Base-by-base conservation (phyloP, 2,888 invertebrate genomes). In the Cenopis cana region DNA sequence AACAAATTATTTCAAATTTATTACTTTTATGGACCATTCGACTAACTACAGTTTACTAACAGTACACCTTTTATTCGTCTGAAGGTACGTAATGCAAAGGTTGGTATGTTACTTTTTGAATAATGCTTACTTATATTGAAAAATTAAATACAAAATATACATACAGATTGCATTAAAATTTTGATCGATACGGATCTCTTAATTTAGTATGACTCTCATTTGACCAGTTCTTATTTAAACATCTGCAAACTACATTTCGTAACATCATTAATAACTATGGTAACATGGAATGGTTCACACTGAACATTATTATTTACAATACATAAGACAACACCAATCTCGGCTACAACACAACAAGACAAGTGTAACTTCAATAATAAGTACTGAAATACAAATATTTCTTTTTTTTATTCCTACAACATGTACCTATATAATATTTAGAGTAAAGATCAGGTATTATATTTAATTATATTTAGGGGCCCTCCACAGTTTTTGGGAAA, bases 51-150 rank as follows among this genome's bases (percentile, higher is more conserved):
- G 11, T 57, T 46, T 64, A 64, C 17, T 50, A 38, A 64, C 49
- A 64, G 24, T 38, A 64, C 49, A 12, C 56, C 24, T 24, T 50
- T 24, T 69, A 0, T 41, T 38, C 50, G 60, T 60, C 52, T 54
- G 12, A 6, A 6, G n/a, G 46, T 46, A n/a, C 12, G 41, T 46
- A 12, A 46, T 46, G 14, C n/a, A 46, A 12, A n/a, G 6, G 5
- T n/a, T n/a, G n/a, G n/a, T 4, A 8, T n/a, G 12, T 46, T n/a
- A 46, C 41, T 41, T 41, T 41, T 41, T 41, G 14, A 41, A 41
- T 41, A 14, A 41, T 41, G 14, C 14, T 41, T 41, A 41, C 14
- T 12, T 14, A n/a, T n/a, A n/a, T n/a, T n/a, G n/a, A n/a, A n/a
- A n/a, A n/a, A n/a, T n/a, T n/a, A n/a, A n/a, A n/a, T n/a, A n/a